Conservation (phyloP, 2,888 invertebrate species). For the Onthophagus sagittarius region DNA sequence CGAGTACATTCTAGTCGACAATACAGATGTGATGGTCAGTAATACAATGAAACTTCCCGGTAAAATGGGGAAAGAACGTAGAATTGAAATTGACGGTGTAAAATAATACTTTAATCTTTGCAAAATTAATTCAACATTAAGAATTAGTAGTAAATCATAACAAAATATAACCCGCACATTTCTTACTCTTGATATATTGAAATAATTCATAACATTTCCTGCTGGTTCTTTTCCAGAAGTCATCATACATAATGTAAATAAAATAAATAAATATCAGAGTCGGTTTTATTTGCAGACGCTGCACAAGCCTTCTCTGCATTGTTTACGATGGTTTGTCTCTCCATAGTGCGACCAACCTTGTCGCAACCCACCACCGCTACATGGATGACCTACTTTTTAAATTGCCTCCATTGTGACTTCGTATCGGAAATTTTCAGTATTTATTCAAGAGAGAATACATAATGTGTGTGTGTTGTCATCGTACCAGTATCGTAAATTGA, state of each 20-base stretch:
- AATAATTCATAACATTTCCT: too few species aligned
- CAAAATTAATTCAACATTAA: too few species aligned
- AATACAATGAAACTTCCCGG: not conserved
- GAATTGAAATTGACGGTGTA: not conserved
- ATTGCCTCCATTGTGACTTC: constrained; percentile 14
- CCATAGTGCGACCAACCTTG: not conserved
- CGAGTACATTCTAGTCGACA: not conserved
- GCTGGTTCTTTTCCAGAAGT: too few species aligned
- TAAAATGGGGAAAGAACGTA: not conserved
- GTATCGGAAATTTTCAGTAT: constrained; percentile 12
- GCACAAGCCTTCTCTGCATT: too few species aligned
- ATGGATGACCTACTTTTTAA: constrained; percentile 19
- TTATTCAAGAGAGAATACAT: constrained; percentile 8
- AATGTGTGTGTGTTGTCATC: not conserved
- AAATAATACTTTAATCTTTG: too few species aligned
- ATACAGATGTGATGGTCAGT: not conserved
- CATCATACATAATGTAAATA: too few species aligned
- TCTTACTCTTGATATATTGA: too few species aligned
- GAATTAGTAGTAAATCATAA: too few species aligned
- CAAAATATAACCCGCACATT: too few species aligned
- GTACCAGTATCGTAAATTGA: not conserved
- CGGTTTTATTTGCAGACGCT: too few species aligned
- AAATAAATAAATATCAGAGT: too few species aligned
- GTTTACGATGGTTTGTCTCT: not conserved
- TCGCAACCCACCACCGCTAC: not conserved